Base-by-base conservation (phyloP, 1,140 invertebrate genomes). In the Fopius arisanus region DNA sequence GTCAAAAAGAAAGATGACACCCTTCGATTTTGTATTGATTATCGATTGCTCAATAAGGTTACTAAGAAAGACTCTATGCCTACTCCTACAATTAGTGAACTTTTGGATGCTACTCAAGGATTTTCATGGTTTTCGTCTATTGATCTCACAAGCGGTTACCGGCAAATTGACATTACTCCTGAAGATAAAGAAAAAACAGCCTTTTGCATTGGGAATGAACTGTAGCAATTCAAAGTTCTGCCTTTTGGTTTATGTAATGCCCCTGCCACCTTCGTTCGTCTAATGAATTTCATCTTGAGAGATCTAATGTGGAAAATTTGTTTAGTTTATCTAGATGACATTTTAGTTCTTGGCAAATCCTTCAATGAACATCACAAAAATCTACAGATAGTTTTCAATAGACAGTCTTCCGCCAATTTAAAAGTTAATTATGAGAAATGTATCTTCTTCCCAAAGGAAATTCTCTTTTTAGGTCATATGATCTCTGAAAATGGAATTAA, bases 311-410 rank as follows among this genome's bases (percentile, higher is more conserved):
- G 74, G 26, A 72, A 76, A 16, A 78, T 77, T 40, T 83, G 81
- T 69, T 54, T 80, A 0, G 78, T 83, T 6, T 85, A 85, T 69
- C 10, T 83, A 9, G 80, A 84, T 40, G 79, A 83, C 67, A 79
- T 82, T 9, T 67, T 83, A 23, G 74, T 77, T 33, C 78, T 73
- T 63, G 54, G 26, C n/a, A 72, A 66, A 66, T 76, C 65, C 59
- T 79, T 77, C 73, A 65, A 80, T 14, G 75, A 79, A 51, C 80
- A 82, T 33, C n/a, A 78, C 7, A 12, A 63, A 9, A 63, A 77
- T 26, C 37, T 81, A 3, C 29, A 62, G 41, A 37, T 76, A 29
- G 72, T 81, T n/a, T 77, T 84, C 9, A 28, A 72, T n/a, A 29
- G 77, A 31, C 70, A 82, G 1, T 31, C 31, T n/a, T 29, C 74